A percentile compares a stretch with the other conserved stretches of the same genome.
phyloP scores from a whole-genome alignment of 2,113 vertebrate genomes.

The Seriola quinqueradiata region DNA sequence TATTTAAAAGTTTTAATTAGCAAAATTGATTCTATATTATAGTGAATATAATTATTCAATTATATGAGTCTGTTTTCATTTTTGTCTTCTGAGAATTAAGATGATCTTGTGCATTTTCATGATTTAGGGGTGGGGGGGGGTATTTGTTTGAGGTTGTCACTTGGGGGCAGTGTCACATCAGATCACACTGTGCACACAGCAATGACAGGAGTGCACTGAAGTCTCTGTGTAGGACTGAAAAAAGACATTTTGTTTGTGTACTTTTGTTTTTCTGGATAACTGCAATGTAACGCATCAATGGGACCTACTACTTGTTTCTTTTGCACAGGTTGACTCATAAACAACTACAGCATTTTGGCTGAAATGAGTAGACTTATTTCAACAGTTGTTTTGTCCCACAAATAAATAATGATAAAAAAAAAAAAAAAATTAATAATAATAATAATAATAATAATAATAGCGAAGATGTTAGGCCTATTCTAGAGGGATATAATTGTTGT shows the following conservation, averaged over 20 bases:
- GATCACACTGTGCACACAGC: conserved; percentile 3
- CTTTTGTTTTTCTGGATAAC: conserved; percentile 12
- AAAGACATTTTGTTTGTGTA: not conserved
- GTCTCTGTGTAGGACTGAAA: not conserved
- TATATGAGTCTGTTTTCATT: not conserved
- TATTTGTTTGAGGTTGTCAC: not conserved
- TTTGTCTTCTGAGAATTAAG: not conserved
- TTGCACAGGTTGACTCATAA: not conserved
- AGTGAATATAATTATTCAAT: conserved; percentile 1
- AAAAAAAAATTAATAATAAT: no score
- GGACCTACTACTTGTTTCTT: not conserved
- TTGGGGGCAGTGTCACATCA: conserved; percentile 18
- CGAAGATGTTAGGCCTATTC: not conserved
- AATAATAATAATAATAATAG: no score
- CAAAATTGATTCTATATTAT: not conserved
- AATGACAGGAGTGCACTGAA: not conserved
- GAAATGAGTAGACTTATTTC: not conserved
- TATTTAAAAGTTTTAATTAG: conserved; percentile 24
- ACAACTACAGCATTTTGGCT: not conserved
- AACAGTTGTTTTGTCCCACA: not conserved
- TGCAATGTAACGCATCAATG: conserved; percentile 6
- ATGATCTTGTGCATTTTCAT: conserved; percentile 15
- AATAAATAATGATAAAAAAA: conserved; percentile 1
- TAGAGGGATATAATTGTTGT: no score
- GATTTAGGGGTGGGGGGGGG: not conserved